These are phyloP conservation scores for Ophion obscuratus DNA, from an alignment of 2,888 invertebrate species.

Conservation along the genomic window DNA sequence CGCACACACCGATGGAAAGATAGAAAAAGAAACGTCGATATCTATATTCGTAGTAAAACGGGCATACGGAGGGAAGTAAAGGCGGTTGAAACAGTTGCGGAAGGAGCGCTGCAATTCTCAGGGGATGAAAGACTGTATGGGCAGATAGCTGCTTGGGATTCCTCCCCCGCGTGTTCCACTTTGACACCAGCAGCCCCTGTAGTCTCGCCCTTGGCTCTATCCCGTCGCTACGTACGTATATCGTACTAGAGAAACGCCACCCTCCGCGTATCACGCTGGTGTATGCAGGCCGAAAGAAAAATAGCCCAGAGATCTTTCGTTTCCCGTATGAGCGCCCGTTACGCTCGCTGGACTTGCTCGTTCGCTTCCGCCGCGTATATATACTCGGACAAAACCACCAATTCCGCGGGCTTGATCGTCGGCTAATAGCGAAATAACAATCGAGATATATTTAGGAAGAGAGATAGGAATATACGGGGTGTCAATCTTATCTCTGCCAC, in stretches of 20 bases:
- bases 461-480: no score
- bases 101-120: constrained; percentile 76
- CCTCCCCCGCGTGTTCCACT: not conserved
- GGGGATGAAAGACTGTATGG: constrained; percentile 47
- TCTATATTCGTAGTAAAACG: constrained; percentile 69
- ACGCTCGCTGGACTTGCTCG: constrained; percentile 49
- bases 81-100: constrained; percentile 75
- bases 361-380: constrained; percentile 40
- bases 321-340: constrained; percentile 21
- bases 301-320: constrained; percentile 14
- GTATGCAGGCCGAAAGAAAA: not conserved
- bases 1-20: constrained; percentile 5
- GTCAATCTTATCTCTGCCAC: no score
- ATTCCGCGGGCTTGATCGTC: constrained; percentile 73
- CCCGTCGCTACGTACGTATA: no score
- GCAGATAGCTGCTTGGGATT: not conserved
- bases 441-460: constrained; percentile 40
- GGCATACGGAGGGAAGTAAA: constrained; percentile 75
- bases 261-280: no score
- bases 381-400: constrained; percentile 1
- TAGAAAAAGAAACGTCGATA: constrained; percentile 10
- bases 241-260: no score
- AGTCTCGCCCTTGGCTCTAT: no score
- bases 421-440: constrained; percentile 76
- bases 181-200: no score